These are phyloP conservation scores for Lepeophtheirus salmonis DNA, from an alignment of 1,140 invertebrate genomes.

Conservation along the genomic window DNA sequence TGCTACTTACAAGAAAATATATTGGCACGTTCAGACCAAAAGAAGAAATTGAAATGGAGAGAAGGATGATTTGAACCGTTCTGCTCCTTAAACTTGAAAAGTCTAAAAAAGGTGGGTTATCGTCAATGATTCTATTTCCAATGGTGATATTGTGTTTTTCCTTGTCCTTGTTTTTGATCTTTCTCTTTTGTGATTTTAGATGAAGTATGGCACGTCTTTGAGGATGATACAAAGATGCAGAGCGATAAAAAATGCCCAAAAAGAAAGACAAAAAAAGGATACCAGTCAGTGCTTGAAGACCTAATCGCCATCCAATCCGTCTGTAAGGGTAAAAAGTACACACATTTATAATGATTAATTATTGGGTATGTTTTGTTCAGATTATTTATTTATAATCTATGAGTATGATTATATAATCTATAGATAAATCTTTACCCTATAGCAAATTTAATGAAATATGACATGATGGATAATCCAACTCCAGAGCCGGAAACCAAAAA, in stretches of 20 bases:
- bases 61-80: constrained; percentile 57
- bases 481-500: constrained; percentile 66
- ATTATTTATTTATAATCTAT: too few relatives aligned
- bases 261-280: constrained; percentile 61
- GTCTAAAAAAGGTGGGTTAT: constrained; percentile 62
- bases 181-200: constrained; percentile 67
- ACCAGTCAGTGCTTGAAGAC: constrained; percentile 60
- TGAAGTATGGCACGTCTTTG: constrained; percentile 65
- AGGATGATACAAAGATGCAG: constrained; percentile 66
- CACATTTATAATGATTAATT: neutral
- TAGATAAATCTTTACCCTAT: constrained; percentile 42
- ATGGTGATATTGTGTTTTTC: constrained; percentile 20
- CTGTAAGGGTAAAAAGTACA: constrained; percentile 32
- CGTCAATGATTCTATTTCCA: constrained; percentile 33
- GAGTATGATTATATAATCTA: neutral
- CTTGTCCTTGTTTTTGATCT: constrained; percentile 29
- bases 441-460: constrained; percentile 50
- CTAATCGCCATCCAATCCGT: constrained; percentile 61
- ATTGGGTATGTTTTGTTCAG: too few relatives aligned
- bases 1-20: constrained; percentile 52
- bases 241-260: constrained; percentile 66
- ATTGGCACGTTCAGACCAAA: constrained; percentile 71
- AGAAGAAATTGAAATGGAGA: constrained; percentile 52
- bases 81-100: constrained; percentile 60
- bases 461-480: constrained; percentile 60